phyloP scores from a whole-genome alignment of 2,797 vertebrate genomes.

The Picus viridis region DNA sequence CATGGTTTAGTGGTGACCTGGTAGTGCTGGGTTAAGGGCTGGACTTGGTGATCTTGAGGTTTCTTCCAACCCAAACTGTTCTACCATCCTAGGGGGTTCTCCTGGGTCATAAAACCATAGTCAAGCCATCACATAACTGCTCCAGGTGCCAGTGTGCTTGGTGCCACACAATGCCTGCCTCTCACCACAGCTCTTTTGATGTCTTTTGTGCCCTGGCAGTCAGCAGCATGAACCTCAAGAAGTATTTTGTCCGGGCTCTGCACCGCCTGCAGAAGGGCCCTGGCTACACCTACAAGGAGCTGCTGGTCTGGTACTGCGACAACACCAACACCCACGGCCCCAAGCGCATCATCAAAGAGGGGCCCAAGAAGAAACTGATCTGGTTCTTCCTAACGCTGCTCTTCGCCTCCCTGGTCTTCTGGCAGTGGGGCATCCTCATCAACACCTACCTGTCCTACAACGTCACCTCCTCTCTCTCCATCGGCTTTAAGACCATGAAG shows the following conservation, averaged over 20 bases:
- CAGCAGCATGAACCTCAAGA: constrained; percentile 71
- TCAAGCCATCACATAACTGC: fast-evolving
- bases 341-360: constrained; percentile 84
- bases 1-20: too few species aligned
- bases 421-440: constrained; percentile 83
- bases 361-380: constrained; percentile 82
- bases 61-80: too few species aligned
- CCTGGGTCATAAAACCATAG: fast-evolving
- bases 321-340: constrained; percentile 87
- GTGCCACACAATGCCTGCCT: neutral
- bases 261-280: constrained; percentile 85
- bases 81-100: neutral
- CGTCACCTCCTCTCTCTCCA: constrained; percentile 78
- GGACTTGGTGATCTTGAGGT: too few species aligned
- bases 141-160: fast-evolving
- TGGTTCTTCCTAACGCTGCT: constrained; percentile 83
- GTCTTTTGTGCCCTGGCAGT: neutral
- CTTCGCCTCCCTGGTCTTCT: constrained; percentile 80
- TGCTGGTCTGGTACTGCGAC: constrained; percentile 85
- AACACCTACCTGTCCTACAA: constrained; percentile 81
- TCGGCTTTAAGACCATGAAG: constrained; percentile 83
- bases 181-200: neutral
- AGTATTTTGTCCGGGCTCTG: constrained; percentile 76
- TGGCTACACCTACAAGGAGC: constrained; percentile 83
- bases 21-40: too few species aligned